These are phyloP conservation scores for Lepeophtheirus nordmannii DNA, from an alignment of 2,888 invertebrate genomes.

Conservation along the genomic window DNA sequence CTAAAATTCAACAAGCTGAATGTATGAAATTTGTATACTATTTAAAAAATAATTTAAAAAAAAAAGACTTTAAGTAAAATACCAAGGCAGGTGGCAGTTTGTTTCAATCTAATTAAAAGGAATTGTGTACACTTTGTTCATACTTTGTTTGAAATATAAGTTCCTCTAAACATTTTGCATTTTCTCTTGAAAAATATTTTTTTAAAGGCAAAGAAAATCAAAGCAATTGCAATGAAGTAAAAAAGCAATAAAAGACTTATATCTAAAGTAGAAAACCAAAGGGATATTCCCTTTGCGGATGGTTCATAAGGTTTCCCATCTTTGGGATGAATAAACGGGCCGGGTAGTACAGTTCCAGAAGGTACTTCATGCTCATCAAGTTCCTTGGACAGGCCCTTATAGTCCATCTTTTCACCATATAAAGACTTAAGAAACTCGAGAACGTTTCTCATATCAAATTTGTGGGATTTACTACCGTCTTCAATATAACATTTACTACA, in stretches of 20 bases:
- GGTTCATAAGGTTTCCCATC: not conserved
- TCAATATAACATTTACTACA: conserved; percentile 49
- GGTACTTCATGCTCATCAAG: not conserved
- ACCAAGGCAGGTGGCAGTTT: too few species aligned
- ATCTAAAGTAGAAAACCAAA: conserved; percentile 1
- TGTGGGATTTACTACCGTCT: not conserved
- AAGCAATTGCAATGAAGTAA: not conserved
- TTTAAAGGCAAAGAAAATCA: conserved; percentile 8
- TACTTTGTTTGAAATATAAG: not conserved
- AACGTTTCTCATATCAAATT: conserved; percentile 6
- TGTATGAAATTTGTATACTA: too few species aligned
- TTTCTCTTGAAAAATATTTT: conserved; percentile 13
- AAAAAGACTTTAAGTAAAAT: too few species aligned
- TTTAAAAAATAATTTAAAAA: too few species aligned
- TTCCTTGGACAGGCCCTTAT: not conserved
- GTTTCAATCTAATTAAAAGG: too few species aligned
- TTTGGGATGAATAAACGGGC: too few species aligned
- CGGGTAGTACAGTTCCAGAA: not conserved
- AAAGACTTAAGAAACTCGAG: conserved; percentile 1
- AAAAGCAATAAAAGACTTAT: conserved; percentile 6
- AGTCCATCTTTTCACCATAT: not conserved
- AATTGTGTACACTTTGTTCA: too few species aligned
- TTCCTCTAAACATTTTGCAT: not conserved
- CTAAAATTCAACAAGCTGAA: not conserved
- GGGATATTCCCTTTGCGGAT: not conserved